phyloP scores from a whole-genome alignment of 2,113 vertebrate genomes.

The Gymnobelideus leadbeateri region DNA sequence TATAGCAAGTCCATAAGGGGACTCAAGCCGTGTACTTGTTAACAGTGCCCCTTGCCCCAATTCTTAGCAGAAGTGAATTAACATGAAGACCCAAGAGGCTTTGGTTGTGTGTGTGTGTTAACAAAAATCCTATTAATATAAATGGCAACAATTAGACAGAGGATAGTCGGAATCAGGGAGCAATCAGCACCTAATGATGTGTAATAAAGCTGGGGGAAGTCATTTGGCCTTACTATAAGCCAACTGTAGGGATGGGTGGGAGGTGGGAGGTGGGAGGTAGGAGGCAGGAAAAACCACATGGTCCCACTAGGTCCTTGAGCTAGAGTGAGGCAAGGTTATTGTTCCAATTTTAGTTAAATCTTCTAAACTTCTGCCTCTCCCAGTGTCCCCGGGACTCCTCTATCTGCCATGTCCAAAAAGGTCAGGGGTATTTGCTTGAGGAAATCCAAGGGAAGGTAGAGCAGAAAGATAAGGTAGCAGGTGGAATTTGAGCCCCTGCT shows the following conservation, averaged over 20 bases:
- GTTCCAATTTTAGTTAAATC: neutral
- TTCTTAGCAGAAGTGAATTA: neutral
- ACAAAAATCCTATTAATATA: constrained; percentile 84
- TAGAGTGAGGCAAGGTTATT: neutral
- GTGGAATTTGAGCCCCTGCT: neutral
- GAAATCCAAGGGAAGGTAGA: neutral
- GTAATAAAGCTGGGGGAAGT: constrained; percentile 80
- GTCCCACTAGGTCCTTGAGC: neutral
- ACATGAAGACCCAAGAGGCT: neutral
- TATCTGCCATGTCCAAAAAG: neutral
- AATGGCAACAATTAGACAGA: constrained; percentile 88
- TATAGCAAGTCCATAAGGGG: neutral
- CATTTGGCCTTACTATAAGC: neutral
- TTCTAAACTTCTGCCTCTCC: neutral
- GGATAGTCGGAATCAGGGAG: constrained; percentile 81
- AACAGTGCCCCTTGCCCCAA: neutral
- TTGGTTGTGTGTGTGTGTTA: neutral
- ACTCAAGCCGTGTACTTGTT: neutral
- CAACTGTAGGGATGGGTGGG: neutral
- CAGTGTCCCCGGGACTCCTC: neutral
- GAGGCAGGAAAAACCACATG: neutral
- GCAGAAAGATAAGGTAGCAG: neutral
- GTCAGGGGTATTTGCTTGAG: neutral
- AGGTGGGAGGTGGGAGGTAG: neutral
- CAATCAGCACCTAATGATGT: constrained; percentile 86